Percentiles rank a stretch among this genome's conserved stretches.
These are phyloP conservation scores for Tupaia tana DNA, from an alignment of 2,113 vertebrate genomes.

Conservation along the genomic window DNA sequence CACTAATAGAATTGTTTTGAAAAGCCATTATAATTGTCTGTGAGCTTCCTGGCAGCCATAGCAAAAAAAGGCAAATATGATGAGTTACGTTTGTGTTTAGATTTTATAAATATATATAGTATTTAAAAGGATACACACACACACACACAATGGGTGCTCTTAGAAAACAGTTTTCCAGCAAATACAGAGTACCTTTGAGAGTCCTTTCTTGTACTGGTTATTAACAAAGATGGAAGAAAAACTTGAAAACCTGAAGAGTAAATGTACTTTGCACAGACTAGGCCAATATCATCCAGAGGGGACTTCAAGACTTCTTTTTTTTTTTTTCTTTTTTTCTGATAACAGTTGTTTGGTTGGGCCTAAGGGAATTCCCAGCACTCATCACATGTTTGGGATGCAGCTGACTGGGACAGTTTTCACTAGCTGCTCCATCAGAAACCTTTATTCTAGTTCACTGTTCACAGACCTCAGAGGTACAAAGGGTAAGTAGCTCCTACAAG, in stretches of 20 bases:
- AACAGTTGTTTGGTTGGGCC: background rate
- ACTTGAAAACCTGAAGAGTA: background rate
- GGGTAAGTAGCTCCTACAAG: background rate
- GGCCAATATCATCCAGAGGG: background rate
- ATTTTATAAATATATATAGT: background rate
- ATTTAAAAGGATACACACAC: background rate
- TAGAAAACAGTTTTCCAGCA: background rate
- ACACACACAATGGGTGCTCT: background rate
- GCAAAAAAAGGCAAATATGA: background rate
- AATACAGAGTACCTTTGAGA: background rate
- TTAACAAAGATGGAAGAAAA: slow-evolving; percentile 23
- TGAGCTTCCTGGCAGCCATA: slow-evolving; percentile 10
- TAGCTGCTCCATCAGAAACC: background rate
- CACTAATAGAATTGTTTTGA: background rate
- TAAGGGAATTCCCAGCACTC: background rate
- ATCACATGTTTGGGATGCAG: background rate
- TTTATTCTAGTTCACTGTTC: background rate
- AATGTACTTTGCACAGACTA: slow-evolving; percentile 29
- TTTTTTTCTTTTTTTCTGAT: background rate
- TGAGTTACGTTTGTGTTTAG: background rate
- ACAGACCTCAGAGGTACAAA: background rate
- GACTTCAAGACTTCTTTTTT: background rate
- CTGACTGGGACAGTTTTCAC: background rate
- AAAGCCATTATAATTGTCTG: background rate
- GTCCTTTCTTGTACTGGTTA: slow-evolving; percentile 29